These are phyloP conservation scores for Ailuropoda melanoleuca DNA, from an alignment of 2,113 vertebrate genomes.

Conservation along the genomic window DNA sequence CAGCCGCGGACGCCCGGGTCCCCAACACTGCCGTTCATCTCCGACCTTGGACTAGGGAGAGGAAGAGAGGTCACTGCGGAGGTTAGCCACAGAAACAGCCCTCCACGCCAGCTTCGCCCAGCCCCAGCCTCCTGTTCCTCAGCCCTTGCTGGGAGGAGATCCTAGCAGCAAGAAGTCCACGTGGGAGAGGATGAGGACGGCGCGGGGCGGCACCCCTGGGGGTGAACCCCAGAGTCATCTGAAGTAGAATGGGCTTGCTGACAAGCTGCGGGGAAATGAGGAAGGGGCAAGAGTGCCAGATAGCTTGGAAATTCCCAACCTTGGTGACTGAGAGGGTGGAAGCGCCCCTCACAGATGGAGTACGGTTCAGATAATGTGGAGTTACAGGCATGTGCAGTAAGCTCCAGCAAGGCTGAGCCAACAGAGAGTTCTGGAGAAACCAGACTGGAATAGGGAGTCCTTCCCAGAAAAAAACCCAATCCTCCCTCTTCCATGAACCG, in stretches of 20 bases:
- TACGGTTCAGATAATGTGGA: neutral
- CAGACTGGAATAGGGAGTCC: neutral
- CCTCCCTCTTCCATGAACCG: neutral
- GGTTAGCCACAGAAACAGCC: neutral
- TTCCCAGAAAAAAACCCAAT: neutral
- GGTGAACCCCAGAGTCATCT: neutral
- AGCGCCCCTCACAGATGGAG: neutral
- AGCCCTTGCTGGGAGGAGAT: neutral
- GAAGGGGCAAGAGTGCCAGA: neutral
- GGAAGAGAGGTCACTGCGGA: neutral
- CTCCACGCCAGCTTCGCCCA: neutral
- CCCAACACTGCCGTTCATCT: slow-evolving; percentile 2
- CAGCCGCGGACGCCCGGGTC: neutral
- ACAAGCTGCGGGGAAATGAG: neutral
- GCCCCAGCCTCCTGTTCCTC: neutral
- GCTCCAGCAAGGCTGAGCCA: neutral
- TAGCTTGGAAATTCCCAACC: neutral
- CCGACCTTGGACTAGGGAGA: neutral
- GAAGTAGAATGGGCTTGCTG: neutral
- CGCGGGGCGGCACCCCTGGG: neutral
- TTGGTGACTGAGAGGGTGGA: neutral
- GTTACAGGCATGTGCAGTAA: neutral
- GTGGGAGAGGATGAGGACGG: neutral
- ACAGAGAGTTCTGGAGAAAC: neutral
- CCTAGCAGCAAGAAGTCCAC: neutral